A percentile compares a stretch with the other conserved stretches of the same genome.
Evolutionary conservation across 30 jellyfish, hydroid and myxozoan species (phyloP).

Genomic region (Mastigias papua): DNA sequence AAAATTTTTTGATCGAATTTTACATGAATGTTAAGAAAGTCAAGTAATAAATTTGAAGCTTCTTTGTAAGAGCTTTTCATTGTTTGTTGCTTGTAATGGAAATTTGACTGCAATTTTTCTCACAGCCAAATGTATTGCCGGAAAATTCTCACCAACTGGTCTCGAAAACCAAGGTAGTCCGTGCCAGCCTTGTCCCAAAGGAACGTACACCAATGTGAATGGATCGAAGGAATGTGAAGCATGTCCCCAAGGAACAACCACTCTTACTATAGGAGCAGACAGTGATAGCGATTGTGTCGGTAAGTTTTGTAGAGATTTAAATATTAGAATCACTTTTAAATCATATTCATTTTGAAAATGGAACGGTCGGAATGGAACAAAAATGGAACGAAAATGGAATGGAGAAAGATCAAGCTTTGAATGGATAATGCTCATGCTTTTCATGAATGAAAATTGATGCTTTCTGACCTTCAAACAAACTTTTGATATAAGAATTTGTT

Average conservation of each 20-base stretch:
- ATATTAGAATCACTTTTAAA: too few species aligned
- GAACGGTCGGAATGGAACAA: too few species aligned
- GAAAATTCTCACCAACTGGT: conserved; percentile 72
- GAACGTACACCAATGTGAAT: conserved; percentile 36
- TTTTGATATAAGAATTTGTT: too few species aligned
- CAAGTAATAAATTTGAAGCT: not conserved
- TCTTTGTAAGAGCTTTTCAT: too few species aligned
- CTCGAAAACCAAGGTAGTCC: conserved; percentile 24
- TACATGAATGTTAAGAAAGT: not conserved
- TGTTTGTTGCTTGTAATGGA: not conserved
- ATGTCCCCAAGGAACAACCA: conserved; percentile 73
- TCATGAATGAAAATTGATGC: too few species aligned
- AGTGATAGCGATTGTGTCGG: conserved; percentile 24
- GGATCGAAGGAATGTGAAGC: conserved; percentile 62
- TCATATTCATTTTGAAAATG: too few species aligned
- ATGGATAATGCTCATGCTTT: too few species aligned
- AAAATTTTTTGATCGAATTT: too few species aligned
- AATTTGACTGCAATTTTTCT: not conserved
- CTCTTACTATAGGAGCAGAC: conserved; percentile 47
- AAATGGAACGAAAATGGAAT: too few species aligned
- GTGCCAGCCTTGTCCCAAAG: conserved; percentile 55
- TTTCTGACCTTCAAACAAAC: too few species aligned
- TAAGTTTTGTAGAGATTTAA: too few species aligned
- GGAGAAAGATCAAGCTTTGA: too few species aligned
- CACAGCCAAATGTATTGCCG: conserved; percentile 63